Evolutionary conservation across 2,888 invertebrate species (phyloP).

Genomic region (Eupelmus urozonus): DNA sequence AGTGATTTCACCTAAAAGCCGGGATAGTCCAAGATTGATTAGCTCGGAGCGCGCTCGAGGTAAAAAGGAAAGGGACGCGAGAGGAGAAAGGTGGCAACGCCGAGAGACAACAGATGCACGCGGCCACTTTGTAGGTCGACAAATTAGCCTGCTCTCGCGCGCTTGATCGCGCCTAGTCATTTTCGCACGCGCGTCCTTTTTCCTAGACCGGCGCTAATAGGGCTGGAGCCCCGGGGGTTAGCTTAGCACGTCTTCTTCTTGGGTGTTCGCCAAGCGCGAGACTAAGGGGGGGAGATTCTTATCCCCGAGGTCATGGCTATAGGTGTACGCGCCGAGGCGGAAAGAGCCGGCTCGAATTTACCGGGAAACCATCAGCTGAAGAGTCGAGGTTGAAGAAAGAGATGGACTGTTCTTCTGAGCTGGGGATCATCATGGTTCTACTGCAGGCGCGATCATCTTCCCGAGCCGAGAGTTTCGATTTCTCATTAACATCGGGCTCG

Average conservation of each 20-base stretch:
- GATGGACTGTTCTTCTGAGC: not conserved
- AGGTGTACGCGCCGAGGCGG: not conserved
- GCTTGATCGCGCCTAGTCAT: not conserved
- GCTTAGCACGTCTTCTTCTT: conserved; percentile 1
- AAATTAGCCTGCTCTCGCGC: not conserved
- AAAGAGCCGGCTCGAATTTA: conserved; percentile 34
- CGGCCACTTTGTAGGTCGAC: conserved; percentile 26
- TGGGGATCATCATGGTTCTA: no score
- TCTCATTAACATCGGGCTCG: conserved; percentile 27
- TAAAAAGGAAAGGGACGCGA: not conserved
- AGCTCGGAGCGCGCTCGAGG: not conserved
- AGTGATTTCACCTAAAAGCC: not conserved
- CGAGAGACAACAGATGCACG: conserved; percentile 14
- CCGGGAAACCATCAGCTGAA: not conserved
- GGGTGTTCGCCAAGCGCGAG: conserved; percentile 3
- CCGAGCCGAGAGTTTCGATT: conserved; percentile 7
- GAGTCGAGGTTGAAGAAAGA: not conserved
- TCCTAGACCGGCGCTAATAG: no score
- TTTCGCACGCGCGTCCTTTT: not conserved
- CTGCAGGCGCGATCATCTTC: conserved; percentile 15
- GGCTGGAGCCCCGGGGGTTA: not conserved
- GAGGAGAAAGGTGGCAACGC: not conserved
- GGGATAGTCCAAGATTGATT: conserved; percentile 6
- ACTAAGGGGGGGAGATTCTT: not conserved
- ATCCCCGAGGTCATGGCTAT: conserved; percentile 18